Percentiles rank a stretch among this genome's conserved stretches.
phyloP scores from a whole-genome alignment of 2,797 vertebrate species.

The Eupleurogrammus muticus region DNA sequence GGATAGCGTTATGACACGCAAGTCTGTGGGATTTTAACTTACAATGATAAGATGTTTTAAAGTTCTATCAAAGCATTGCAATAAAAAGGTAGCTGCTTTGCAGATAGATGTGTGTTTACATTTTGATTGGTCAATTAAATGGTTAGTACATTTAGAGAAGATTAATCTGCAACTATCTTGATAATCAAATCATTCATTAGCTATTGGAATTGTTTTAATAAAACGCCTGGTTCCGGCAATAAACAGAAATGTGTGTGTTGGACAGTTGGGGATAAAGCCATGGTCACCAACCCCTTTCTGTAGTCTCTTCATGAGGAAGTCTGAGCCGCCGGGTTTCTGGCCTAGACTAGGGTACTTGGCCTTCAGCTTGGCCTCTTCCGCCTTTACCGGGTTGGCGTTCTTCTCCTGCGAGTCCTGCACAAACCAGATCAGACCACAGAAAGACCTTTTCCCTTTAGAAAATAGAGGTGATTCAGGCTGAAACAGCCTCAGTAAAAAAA shows the following conservation, averaged over 20 bases:
- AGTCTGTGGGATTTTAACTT: no score
- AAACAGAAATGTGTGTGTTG: no score
- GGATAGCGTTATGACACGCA: no score
- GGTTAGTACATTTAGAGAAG: no score
- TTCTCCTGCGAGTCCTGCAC: conserved; percentile 92
- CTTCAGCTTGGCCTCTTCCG: conserved; percentile 95
- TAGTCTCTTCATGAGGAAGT: conserved; percentile 98
- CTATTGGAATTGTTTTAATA: no score
- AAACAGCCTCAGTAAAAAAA: conserved; percentile 3
- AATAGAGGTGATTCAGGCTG: neutral
- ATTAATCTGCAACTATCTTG: no score
- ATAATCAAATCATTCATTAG: no score
- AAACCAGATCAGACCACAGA: conserved; percentile 34
- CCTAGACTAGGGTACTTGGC: conserved; percentile 93
- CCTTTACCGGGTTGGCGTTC: conserved; percentile 89
- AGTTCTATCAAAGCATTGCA: no score
- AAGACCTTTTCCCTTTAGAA: conserved; percentile 18
- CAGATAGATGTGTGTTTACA: no score
- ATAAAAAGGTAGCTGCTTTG: no score
- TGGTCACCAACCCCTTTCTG: conserved; percentile 90
- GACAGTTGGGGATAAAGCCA: neutral
- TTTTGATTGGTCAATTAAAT: neutral
- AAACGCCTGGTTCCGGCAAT: no score
- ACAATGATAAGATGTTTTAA: no score
- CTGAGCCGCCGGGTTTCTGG: conserved; percentile 94